Evolutionary conservation across 2,888 invertebrate species (phyloP), one percentile per base, ranked within the genome.

Genomic region (Tigriopus californicus): DNA sequence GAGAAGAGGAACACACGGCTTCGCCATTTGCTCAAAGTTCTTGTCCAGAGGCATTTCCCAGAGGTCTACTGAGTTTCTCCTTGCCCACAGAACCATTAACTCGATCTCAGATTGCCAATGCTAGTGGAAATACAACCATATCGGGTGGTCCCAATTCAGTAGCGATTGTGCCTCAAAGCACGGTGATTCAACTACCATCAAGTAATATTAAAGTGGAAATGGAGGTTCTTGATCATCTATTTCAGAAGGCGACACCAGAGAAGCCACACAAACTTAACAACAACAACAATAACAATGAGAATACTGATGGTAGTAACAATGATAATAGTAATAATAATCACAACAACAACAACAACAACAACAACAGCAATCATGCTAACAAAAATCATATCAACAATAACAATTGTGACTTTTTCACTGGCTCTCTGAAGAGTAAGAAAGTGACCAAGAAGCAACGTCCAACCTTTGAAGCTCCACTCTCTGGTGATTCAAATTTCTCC

Each of bases 141-240:
- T 46, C 46, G 22, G 11, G n/a, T 13, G 12, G n/a, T 5, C 18
- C n/a, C 20, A 57, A 40, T 20, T 25, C 13, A 24, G 40, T 22
- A 22, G 44, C 41, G 3, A 56, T 41, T 8, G 46, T 10, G 46
- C 24, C 57, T 12, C 46, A 46, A 15, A 41, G 46, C 44, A 57
- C 46, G 8, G 25, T 46, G 46, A 42, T 57, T 22, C 57, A 57
- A 13, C 42, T 57, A 8, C 57, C 57, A 11, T 46, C 42, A 2
- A 47, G 22, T 33, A 49, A 58, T 18, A 22, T 58, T 25, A 48
- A 47, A 33, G n/a, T 58, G 20, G 58, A 58, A 40, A 58, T 58
- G 58, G 47, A 58, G 18, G 58, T 58, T 8, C 20, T 58, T 8
- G 57, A 57, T 46, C 13, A 15, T 15, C 20, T 57, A 11, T 46